Conservation (phyloP, 2,113 vertebrate species). For the Solea solea region DNA sequence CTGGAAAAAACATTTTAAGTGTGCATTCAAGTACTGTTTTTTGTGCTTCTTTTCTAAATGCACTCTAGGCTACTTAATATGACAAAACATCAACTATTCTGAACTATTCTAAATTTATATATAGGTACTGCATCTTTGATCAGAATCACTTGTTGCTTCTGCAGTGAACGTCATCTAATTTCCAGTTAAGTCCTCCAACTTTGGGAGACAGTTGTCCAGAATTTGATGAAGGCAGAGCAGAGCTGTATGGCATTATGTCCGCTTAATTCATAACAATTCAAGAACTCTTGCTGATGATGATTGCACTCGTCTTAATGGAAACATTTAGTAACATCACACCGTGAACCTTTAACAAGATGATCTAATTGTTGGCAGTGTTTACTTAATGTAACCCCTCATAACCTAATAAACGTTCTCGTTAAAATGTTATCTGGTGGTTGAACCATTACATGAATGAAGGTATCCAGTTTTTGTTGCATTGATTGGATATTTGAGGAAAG, state of each 20-base stretch:
- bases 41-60: too few species aligned
- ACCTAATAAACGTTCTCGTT: not conserved
- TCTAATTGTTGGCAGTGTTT: not conserved
- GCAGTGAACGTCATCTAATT: not conserved
- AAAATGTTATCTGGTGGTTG: not conserved
- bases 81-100: not conserved
- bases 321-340: not conserved
- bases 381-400: not conserved
- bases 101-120: not conserved
- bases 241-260: not conserved
- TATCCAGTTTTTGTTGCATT: too few species aligned
- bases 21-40: too few species aligned
- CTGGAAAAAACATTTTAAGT: too few species aligned
- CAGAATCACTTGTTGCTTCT: not conserved
- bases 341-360: not conserved
- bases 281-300: not conserved
- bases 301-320: not conserved
- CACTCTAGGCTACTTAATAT: not conserved
- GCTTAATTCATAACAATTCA: not conserved
- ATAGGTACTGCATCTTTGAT: not conserved
- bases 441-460: not conserved
- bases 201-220: not conserved
- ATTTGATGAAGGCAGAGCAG: not conserved
- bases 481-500: not conserved
- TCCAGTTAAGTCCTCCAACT: not conserved